Evolutionary conservation across 2,888 invertebrate genomes (phyloP), one percentile per base, ranked within the genome.

Genomic region (Spisula solida): DNA sequence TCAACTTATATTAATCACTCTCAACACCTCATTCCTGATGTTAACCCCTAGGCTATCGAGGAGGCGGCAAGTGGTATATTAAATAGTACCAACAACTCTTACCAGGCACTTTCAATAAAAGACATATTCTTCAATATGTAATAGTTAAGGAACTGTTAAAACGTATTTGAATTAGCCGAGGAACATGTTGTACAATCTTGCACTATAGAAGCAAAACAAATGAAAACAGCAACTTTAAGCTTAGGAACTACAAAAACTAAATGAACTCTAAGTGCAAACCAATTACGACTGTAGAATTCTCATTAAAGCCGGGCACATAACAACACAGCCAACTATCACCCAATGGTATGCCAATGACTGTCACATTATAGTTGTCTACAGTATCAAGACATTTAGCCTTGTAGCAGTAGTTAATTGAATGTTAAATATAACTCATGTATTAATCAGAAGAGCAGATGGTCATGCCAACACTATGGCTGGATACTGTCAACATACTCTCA

Each of bases 361-460:
- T 75, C 75, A 75, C 31, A 31, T 34, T 75, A 16, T 75, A 34
- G 31, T 34, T 34, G 29, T 31, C 75, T 34, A 29, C 34, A 14
- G 34, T 75, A 34, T 34, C 75, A 75, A 34, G 16, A 10, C 18
- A 75, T 75, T 75, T 75, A 75, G 34, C 75, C 31, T 31, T 75
- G 75, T 75, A 75, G 31, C 75, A 75, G 31, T 34, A 16, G 75
- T 75, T 75, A 75, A 75, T 75, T 75, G 75, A 75, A 75, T 31
- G 75, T 31, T 75, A 75, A 75, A 75, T 31, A 75, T 75, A 75
- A 34, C 34, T 75, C 75, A 75, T 75, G 75, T 75, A 75, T 75
- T 34, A 75, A 34, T 75, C 75, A 75, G 18, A 18, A 75, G 10
- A 14, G 31, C 75, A 75, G 75, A 75, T 75, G 75, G 16, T 18